phyloP scores from a whole-genome alignment of 2,888 invertebrate genomes.

The Apodemia zela region DNA sequence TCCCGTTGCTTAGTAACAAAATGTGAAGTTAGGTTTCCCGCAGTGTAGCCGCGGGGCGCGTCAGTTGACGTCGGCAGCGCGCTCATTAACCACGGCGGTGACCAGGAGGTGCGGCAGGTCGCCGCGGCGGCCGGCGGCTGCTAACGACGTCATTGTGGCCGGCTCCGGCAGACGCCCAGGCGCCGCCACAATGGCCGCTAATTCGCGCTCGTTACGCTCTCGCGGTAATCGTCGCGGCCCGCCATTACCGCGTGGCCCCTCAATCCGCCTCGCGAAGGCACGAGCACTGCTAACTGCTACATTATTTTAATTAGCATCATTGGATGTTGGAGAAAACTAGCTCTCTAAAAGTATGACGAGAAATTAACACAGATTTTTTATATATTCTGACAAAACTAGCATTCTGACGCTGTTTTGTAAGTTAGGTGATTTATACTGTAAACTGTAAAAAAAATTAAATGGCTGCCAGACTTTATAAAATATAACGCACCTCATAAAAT shows the following conservation, averaged over 20 bases:
- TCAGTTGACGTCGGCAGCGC: background rate
- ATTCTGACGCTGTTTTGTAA: background rate
- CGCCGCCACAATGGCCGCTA: slow-evolving; percentile 46
- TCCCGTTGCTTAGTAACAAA: too few species aligned
- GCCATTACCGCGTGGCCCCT: slow-evolving; percentile 18
- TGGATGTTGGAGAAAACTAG: slow-evolving; percentile 21
- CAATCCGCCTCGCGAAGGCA: slow-evolving; percentile 6
- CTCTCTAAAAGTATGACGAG: background rate
- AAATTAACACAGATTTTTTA: background rate
- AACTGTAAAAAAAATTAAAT: too few species aligned
- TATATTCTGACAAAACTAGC: background rate
- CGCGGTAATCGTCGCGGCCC: slow-evolving; percentile 35
- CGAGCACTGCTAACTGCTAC: slow-evolving; percentile 30
- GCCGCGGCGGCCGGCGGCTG: background rate
- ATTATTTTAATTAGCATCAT: slow-evolving; percentile 23
- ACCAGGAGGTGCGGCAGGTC: background rate
- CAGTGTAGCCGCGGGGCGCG: too few species aligned
- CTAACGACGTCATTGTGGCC: slow-evolving; percentile 25
- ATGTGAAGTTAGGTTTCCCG: too few species aligned
- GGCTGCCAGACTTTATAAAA: too few species aligned
- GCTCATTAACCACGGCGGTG: background rate
- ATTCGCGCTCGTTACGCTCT: slow-evolving; percentile 55
- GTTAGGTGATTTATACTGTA: background rate
- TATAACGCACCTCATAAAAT: too few species aligned
- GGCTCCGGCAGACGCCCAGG: slow-evolving; percentile 3